Base-by-base conservation (phyloP, 2,113 vertebrate species). In the Labrus mixtus region DNA sequence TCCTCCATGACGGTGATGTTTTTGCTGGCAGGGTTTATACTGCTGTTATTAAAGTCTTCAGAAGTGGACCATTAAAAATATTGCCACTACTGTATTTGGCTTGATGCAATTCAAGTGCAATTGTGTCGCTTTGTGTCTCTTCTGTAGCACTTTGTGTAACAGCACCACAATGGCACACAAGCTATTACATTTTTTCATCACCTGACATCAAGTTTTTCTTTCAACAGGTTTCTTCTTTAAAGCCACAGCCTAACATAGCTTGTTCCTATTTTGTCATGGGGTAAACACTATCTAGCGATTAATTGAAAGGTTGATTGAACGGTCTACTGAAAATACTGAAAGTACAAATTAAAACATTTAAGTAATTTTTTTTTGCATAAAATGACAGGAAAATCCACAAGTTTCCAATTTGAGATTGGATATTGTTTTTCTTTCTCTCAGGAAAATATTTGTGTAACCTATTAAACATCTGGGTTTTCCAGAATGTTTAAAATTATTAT, bases 111-210 rank as follows among this genome's bases (percentile, higher is more conserved):
- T 65, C 39, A 43, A 51, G 53, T 54, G 25, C 7, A 39, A 4
- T 10, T 58, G 16, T 5, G 10, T n/a, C 58, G 60, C 50, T 63
- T 48, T 68, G 51, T 53, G 8, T 23, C 29, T 69, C 36, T 16
- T 81, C 25, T 61, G 29, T 17, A 53, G 36, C 39, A 54, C 62
- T 69, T 72, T 15, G 53, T 37, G 3, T 13, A 50, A 56, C 45
- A 33, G 6, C 19, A 41, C 17, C 17, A 29, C 12, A 33, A 9
- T 61, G 79, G 82, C 50, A 41, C 70, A 81, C 8, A 68, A 22
- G 29, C 37, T 45, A 2, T 39, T 68, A 19, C 61, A 80, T 81
- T 75, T 68, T 68, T 85, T 36, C 12, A 25, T 87, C 72, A 51
- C 75, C 13, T 45, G 23, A 13, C 3, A 4, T 12, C 15, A 22